Conservation (phyloP, 2,888 invertebrate species). For the Cerastis leucographa region DNA sequence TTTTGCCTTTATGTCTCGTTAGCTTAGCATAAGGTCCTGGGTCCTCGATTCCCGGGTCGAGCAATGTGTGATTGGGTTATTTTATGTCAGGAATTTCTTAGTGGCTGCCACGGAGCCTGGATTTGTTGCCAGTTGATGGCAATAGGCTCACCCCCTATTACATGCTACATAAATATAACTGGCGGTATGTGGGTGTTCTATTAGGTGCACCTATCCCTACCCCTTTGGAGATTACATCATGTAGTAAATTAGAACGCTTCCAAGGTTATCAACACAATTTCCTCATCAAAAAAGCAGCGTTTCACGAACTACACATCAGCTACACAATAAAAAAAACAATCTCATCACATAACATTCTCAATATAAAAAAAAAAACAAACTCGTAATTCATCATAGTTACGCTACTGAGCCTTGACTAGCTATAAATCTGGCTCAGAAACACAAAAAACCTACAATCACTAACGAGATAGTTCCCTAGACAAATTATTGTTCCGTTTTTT, state of each 20-base stretch:
- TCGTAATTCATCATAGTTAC: conserved; percentile 41
- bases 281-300: neutral
- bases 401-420: conserved; percentile 18
- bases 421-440: conserved; percentile 57
- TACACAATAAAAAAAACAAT: neutral
- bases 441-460: conserved; percentile 44
- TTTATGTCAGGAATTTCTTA: too few relatives aligned
- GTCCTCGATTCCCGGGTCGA: too few relatives aligned
- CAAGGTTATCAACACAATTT: neutral
- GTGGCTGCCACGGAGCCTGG: too few relatives aligned
- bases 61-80: too few relatives aligned
- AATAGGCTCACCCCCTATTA: too few relatives aligned
- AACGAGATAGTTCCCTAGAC: conserved; percentile 61
- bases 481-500: conserved; percentile 55
- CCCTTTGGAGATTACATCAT: too few relatives aligned
- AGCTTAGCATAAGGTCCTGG: too few relatives aligned
- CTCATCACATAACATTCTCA: neutral
- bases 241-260: neutral
- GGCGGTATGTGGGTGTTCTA: too few relatives aligned
- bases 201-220: too few relatives aligned
- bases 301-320: neutral
- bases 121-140: too few relatives aligned
- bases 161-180: too few relatives aligned
- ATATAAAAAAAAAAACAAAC: conserved; percentile 29
- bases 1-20: too few relatives aligned